These are phyloP conservation scores for Elgaria multicarinata DNA, from an alignment of 2,113 vertebrate genomes.

Conservation along the genomic window DNA sequence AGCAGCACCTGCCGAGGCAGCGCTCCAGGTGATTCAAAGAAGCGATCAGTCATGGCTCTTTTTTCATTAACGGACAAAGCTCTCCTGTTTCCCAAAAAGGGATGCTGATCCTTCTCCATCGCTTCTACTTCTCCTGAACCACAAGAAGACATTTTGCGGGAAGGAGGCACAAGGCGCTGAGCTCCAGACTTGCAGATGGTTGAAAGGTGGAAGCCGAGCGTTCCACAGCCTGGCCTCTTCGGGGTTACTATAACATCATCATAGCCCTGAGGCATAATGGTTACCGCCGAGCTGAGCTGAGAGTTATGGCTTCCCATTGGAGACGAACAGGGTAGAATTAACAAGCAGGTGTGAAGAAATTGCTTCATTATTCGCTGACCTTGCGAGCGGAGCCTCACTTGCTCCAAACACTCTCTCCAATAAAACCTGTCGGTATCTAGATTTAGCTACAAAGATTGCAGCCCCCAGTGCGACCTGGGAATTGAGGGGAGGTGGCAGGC, in stretches of 20 bases:
- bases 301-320: slow-evolving; percentile 5
- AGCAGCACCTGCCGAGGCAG: neutral
- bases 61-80: neutral
- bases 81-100: neutral
- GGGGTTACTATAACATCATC: slow-evolving; percentile 26
- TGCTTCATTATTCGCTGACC: slow-evolving; percentile 34
- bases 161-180: neutral
- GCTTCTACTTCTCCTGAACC: neutral
- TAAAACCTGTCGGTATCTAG: slow-evolving; percentile 24
- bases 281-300: slow-evolving; percentile 9
- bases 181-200: neutral
- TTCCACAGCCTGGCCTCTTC: slow-evolving; percentile 11
- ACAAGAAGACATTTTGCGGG: slow-evolving; percentile 1
- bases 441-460: slow-evolving; percentile 7
- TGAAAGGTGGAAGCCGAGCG: neutral
- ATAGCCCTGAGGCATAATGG: slow-evolving; percentile 19
- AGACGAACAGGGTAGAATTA: slow-evolving; percentile 16
- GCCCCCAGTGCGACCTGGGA: neutral
- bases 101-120: neutral
- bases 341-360: slow-evolving; percentile 37
- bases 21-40: neutral
- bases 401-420: slow-evolving; percentile 1
- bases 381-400: neutral
- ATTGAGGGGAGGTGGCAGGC: neutral
- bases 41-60: neutral